Percentiles rank a stretch among this genome's conserved stretches.
These are phyloP conservation scores for Actinia equina DNA, from an alignment of 64 coral and sea anemone genomes.

Conservation along the genomic window DNA sequence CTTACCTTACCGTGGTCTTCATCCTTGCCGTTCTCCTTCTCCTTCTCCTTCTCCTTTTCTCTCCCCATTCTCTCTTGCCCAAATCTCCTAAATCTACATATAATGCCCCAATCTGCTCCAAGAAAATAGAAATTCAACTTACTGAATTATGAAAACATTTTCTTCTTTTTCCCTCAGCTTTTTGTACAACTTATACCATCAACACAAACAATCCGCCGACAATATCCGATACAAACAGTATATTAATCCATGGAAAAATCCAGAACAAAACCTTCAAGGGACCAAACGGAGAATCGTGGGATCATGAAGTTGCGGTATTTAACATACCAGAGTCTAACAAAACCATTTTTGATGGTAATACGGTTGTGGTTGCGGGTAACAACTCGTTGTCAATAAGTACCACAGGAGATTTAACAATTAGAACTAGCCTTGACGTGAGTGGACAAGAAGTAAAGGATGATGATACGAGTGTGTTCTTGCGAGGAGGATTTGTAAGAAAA, in stretches of 20 bases:
- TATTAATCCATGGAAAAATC: neutral
- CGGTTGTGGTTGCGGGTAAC: slow-evolving; percentile 21
- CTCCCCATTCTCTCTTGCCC: too few species aligned
- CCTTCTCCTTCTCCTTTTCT: too few species aligned
- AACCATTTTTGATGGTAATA: neutral
- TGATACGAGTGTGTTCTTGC: slow-evolving; percentile 30
- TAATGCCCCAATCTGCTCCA: too few species aligned
- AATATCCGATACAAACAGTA: neutral
- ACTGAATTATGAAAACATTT: too few species aligned
- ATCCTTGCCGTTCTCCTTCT: too few species aligned
- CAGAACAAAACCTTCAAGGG: slow-evolving; percentile 28
- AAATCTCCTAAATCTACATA: too few species aligned
- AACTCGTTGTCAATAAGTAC: slow-evolving; percentile 55
- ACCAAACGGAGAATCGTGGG: slow-evolving; percentile 63
- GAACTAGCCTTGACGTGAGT: slow-evolving; percentile 55
- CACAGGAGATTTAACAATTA: slow-evolving; percentile 39
- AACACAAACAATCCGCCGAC: slow-evolving; percentile 15
- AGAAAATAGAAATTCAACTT: too few species aligned
- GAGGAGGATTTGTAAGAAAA: slow-evolving; percentile 72
- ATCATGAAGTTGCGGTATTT: slow-evolving; percentile 65
- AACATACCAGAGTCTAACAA: neutral
- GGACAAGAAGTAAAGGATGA: slow-evolving; percentile 13
- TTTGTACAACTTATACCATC: neutral
- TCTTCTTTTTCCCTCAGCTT: neutral
- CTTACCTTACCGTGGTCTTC: too few species aligned